Percentiles rank a stretch among this genome's conserved stretches.
Evolutionary conservation across 2,797 vertebrate genomes (phyloP).

Genomic region (Falco naumanni): DNA sequence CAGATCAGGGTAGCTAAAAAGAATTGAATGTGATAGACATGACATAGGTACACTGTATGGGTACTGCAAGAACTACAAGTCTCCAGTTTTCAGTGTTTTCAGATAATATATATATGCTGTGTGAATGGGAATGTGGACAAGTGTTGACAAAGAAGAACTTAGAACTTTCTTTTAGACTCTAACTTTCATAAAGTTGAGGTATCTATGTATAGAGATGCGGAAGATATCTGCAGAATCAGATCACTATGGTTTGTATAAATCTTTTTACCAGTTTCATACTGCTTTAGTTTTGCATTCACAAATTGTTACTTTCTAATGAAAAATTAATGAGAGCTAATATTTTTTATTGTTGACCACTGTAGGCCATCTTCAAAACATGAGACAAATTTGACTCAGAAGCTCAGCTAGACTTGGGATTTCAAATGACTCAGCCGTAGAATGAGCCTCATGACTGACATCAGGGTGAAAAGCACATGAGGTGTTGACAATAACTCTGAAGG

Average conservation of each 20-base stretch:
- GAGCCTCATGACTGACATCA: not conserved
- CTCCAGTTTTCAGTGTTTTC: not conserved
- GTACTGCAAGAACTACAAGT: not conserved
- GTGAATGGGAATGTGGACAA: not conserved
- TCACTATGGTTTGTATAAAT: not conserved
- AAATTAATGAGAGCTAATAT: not conserved
- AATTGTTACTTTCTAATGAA: not conserved
- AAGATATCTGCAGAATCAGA: not conserved
- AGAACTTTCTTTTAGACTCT: not conserved
- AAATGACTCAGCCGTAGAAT: not conserved
- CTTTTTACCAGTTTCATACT: not conserved
- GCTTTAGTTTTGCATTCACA: not conserved
- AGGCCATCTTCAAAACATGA: not conserved
- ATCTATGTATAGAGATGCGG: not conserved
- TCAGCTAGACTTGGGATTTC: not conserved
- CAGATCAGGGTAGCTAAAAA: not conserved
- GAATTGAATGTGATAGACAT: not conserved
- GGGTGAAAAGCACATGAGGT: not conserved
- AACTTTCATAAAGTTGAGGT: not conserved
- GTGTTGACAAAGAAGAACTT: not conserved
- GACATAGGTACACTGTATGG: not conserved
- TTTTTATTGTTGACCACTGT: not conserved
- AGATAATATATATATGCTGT: not conserved
- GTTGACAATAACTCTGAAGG: not conserved
- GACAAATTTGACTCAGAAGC: not conserved